phyloP scores from a whole-genome alignment of 2,113 vertebrate genomes.

The Sinocyclocheilus anophthalmus region DNA sequence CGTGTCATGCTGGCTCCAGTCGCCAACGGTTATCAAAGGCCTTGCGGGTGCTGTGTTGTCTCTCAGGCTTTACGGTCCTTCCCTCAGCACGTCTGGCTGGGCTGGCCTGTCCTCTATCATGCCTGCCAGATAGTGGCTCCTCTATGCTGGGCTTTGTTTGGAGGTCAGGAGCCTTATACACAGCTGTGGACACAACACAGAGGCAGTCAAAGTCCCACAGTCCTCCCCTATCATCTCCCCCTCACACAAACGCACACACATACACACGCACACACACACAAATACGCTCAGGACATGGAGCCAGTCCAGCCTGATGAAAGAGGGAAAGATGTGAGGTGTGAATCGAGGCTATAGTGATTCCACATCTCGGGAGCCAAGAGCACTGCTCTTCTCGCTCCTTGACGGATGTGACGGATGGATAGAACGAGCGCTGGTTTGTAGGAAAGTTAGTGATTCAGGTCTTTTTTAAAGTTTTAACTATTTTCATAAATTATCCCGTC shows the following conservation, averaged over 20 bases:
- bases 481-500: conserved; percentile 8
- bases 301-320: conserved; percentile 53
- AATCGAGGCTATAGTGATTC: conserved; percentile 53
- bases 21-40: conserved; percentile 55
- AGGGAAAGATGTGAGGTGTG: conserved; percentile 45
- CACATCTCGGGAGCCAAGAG: conserved; percentile 39
- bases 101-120: conserved; percentile 54
- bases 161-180: conserved; percentile 58
- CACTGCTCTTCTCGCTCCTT: conserved; percentile 34
- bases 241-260: conserved; percentile 25
- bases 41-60: conserved; percentile 60
- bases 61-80: conserved; percentile 47
- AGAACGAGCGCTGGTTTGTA: not conserved
- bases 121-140: conserved; percentile 59
- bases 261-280: conserved; percentile 6
- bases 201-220: conserved; percentile 54
- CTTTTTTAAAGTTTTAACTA: conserved; percentile 24
- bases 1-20: conserved; percentile 50
- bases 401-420: conserved; percentile 46
- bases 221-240: conserved; percentile 43
- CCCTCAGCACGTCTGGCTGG: conserved; percentile 51
- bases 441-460: conserved; percentile 28
- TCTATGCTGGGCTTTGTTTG: conserved; percentile 57
- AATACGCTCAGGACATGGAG: conserved; percentile 45
- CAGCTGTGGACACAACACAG: conserved; percentile 61